phyloP scores from a whole-genome alignment of 2,113 vertebrate genomes.

The Copsychus sechellarum region DNA sequence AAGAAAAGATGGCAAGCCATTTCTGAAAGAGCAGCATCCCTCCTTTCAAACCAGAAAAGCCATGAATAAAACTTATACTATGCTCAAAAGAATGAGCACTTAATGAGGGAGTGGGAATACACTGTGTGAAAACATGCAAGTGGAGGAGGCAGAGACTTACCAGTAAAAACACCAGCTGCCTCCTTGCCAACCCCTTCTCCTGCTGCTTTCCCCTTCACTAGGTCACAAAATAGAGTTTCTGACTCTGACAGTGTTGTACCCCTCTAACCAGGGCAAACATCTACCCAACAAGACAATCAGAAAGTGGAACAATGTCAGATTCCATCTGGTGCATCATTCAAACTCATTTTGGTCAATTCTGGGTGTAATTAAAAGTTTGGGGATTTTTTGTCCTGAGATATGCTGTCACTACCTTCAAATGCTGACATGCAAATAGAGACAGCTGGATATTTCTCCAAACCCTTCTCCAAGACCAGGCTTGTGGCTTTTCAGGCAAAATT shows the following conservation, averaged over 20 bases:
- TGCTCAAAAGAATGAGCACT: background rate
- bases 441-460: background rate
- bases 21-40: background rate
- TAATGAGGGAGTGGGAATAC: background rate
- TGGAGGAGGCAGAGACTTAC: background rate
- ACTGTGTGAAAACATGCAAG: background rate
- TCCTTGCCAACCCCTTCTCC: background rate
- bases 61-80: background rate
- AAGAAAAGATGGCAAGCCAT: background rate
- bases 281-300: background rate
- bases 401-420: background rate
- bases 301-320: background rate
- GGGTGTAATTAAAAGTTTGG: background rate
- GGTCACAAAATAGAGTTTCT: background rate
- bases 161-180: background rate
- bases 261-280: background rate
- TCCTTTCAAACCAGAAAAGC: background rate
- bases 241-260: background rate
- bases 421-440: background rate
- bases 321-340: background rate
- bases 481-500: background rate
- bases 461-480: background rate
- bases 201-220: background rate
- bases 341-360: background rate
- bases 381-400: background rate